Base-by-base conservation (phyloP, 2,113 vertebrate species). In the Seriola rivoliana region DNA sequence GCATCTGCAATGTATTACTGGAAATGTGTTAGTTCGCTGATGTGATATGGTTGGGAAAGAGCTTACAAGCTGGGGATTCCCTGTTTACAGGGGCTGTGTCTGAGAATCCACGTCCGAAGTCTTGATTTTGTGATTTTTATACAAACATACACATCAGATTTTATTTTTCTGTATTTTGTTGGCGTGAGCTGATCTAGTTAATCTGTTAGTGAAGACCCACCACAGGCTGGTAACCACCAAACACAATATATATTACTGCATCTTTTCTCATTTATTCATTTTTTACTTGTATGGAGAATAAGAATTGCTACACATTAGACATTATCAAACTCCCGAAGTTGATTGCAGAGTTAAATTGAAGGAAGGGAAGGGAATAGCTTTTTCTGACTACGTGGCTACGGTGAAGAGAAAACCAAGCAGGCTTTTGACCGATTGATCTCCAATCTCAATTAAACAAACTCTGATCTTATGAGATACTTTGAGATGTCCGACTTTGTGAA, bases 1-100 rank as follows among this genome's bases (percentile, higher is more conserved):
- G 76, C 89, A 88, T 91, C 91, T 93, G 91, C 71, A 80, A 4
- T 4, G 60, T 23, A 58, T 93, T 90, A 93, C 86, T 77, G 86
- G 76, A 68, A 86, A 38, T 32, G 65, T 55, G 76, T 80, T 40
- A 34, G 48, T 50, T 85, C 54, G 48, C 69, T 44, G 25, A 66
- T 16, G 21, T 21, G 63, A 89, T 86, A 76, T 76, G 78, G 70
- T 89, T 80, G 85, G 86, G 90, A 87, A 78, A 75, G 19, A 21
- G 48, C 78, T 73, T 38, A n/a, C 29, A 25, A 71, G 38, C 32
- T 57, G 74, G 88, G 80, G 75, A 88, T 32, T 81, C 76, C 80
- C 80, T 57, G 55, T 75, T 80, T 55, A 78, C 64, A 87, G 67
- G 68, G 70, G 69, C 44, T 23, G 55, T 62, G 40, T 77, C 42